phyloP scores from a whole-genome alignment of 2,888 invertebrate species.

The Germaria angustata region DNA sequence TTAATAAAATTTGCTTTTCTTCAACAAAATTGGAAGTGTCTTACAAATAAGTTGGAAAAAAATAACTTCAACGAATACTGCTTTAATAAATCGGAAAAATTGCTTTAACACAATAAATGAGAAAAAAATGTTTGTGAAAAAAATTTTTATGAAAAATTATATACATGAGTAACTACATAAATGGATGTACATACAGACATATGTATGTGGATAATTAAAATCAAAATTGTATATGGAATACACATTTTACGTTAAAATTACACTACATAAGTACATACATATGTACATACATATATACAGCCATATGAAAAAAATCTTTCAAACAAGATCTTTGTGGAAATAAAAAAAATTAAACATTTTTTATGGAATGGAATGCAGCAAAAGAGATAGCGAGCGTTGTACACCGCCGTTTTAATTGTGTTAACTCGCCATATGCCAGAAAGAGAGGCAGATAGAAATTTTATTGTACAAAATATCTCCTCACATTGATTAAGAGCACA shows the following conservation, averaged over 20 bases:
- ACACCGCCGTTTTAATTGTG: conserved; percentile 62
- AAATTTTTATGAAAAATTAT: neutral
- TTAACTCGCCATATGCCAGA: conserved; percentile 60
- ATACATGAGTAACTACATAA: too few relatives aligned
- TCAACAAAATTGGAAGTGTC: conserved; percentile 5
- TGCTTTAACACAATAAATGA: conserved; percentile 16
- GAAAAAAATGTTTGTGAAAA: neutral
- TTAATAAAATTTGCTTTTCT: conserved; percentile 15
- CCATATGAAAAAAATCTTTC: conserved; percentile 53
- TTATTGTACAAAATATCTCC: conserved; percentile 65
- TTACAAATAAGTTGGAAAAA: neutral
- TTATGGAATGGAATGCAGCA: conserved; percentile 78
- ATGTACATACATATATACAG: neutral
- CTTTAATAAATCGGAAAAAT: too few relatives aligned
- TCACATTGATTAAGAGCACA: conserved; percentile 63
- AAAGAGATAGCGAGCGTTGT: conserved; percentile 70
- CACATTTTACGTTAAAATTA: conserved; percentile 50
- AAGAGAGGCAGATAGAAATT: conserved; percentile 63
- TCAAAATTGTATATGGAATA: conserved; percentile 41
- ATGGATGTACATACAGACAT: neutral
- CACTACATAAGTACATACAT: neutral
- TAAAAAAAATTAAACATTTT: conserved; percentile 66
- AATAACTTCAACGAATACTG: neutral
- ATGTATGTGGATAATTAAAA: neutral
- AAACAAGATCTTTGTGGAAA: conserved; percentile 56